Percentiles rank a stretch among this genome's conserved stretches.
Evolutionary conservation across 2,888 invertebrate genomes (phyloP).

Genomic region (Stenchaetothrips biformis): DNA sequence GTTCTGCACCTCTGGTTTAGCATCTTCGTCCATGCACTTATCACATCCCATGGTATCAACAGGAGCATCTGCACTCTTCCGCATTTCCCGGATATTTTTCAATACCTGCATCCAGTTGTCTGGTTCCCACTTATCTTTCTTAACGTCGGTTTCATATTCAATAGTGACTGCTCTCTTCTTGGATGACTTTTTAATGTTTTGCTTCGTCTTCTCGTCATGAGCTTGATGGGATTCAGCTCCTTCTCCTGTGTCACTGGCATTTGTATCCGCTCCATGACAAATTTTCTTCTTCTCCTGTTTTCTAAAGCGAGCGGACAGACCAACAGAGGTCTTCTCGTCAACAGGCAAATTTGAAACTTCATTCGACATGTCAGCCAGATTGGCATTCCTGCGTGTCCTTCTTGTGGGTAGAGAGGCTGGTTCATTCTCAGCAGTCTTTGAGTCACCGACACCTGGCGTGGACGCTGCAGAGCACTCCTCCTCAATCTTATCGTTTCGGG

Average conservation of each 20-base stretch:
- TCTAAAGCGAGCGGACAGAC: background rate
- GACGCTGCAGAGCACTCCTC: background rate
- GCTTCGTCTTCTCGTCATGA: background rate
- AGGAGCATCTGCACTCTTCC: conserved; percentile 72
- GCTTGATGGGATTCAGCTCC: background rate
- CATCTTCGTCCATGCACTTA: conserved; percentile 64
- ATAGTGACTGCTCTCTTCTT: background rate
- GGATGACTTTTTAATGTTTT: background rate
- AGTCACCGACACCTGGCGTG: background rate
- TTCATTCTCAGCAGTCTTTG: background rate
- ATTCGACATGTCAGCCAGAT: background rate
- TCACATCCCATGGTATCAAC: conserved; percentile 95
- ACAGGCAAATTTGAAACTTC: background rate
- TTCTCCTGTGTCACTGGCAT: background rate
- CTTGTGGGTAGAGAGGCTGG: background rate
- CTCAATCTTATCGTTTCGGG: background rate
- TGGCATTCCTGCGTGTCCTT: background rate
- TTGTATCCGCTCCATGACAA: background rate
- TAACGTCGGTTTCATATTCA: background rate
- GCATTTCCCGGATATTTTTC: conserved; percentile 76
- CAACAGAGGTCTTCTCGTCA: background rate
- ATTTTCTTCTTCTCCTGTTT: background rate
- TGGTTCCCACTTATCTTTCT: conserved; percentile 54
- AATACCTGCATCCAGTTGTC: conserved; percentile 66
- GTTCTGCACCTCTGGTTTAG: conserved; percentile 50